Percentiles rank a stretch among this genome's conserved stretches.
These are phyloP conservation scores for Tinea semifulvella DNA, from an alignment of 2,888 invertebrate genomes.

Conservation along the genomic window DNA sequence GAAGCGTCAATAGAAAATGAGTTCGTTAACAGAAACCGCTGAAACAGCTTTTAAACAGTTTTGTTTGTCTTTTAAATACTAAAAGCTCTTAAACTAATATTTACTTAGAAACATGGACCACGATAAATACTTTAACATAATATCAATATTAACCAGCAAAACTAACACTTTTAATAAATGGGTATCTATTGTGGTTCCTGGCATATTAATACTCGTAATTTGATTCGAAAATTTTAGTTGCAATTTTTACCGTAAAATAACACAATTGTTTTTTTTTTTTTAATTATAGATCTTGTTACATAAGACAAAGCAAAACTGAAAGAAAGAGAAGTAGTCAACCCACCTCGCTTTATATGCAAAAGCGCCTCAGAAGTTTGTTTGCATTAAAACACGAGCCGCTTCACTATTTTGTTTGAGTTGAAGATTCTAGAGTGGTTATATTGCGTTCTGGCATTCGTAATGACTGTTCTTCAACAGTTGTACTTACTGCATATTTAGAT, in stretches of 20 bases:
- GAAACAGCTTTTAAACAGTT: slow-evolving; percentile 57
- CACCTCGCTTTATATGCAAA: slow-evolving; percentile 68
- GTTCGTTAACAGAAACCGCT: slow-evolving; percentile 38
- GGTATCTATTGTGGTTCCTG: slow-evolving; percentile 12
- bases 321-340: slow-evolving; percentile 60
- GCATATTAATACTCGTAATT: background rate
- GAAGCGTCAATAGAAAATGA: slow-evolving; percentile 44
- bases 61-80: slow-evolving; percentile 53
- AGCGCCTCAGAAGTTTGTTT: slow-evolving; percentile 67
- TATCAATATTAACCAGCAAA: background rate
- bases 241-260: slow-evolving; percentile 16
- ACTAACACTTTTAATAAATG: background rate
- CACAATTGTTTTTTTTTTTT: slow-evolving; percentile 19
- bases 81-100: background rate
- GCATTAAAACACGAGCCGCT: slow-evolving; percentile 68
- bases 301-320: slow-evolving; percentile 64
- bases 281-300: slow-evolving; percentile 34
- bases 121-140: slow-evolving; percentile 34
- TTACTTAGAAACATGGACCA: slow-evolving; percentile 32
- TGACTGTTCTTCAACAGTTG: background rate
- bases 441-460: slow-evolving; percentile 59
- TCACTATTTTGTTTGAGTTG: slow-evolving; percentile 65
- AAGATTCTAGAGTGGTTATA: slow-evolving; percentile 64
- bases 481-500: background rate
- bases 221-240: slow-evolving; percentile 1